Base-by-base conservation (phyloP, 2,888 invertebrate genomes). In the Theretra japonica region DNA sequence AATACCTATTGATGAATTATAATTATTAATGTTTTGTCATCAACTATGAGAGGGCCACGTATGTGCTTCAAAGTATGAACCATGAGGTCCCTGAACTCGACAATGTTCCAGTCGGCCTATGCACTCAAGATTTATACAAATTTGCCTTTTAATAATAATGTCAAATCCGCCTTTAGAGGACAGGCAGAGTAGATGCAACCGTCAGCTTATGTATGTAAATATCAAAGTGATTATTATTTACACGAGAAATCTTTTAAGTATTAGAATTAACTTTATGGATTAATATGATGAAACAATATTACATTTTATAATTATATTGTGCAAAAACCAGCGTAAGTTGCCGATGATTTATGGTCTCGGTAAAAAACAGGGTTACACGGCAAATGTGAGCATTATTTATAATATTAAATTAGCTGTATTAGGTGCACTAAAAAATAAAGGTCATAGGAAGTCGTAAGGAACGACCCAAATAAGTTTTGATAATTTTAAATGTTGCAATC, bases 371-470 rank as follows among this genome's bases (percentile, higher is more conserved):
- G 41, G 65, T 65, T 48, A 15, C 48, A 15, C 3, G 23, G 23
- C 65, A 33, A 60, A 60, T n/a, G 33, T 19, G 30, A 48, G 23
- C 62, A 60, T 30, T 62, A 65, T 48, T 25, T 23, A 65, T 41
- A 0, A 23, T 48, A 65, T 48, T 41, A 62, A 62, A 62, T 60
- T 60, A 30, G n/a, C 53, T 41, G 7, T 25, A 65, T 48, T 23
- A 65, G 48, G 17, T 65, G 15, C 5, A 48, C 21, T 65, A 62
- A 65, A 65, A 65, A 65, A 65, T 48, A 65, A 65, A 65, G 65
- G 65, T 65, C 48, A 6, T 23, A 23, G 48, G 65, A 65, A 65
- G 41, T 65, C 17, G 41, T 23, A 23, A 17, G 62, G 41, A 21
- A 21, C 41, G 59, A n/a, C 60, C 25, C 7, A 53, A 60, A n/a